These are phyloP conservation scores for Silurus lanzhouensis DNA, from an alignment of 2,797 vertebrate genomes.

Conservation along the genomic window DNA sequence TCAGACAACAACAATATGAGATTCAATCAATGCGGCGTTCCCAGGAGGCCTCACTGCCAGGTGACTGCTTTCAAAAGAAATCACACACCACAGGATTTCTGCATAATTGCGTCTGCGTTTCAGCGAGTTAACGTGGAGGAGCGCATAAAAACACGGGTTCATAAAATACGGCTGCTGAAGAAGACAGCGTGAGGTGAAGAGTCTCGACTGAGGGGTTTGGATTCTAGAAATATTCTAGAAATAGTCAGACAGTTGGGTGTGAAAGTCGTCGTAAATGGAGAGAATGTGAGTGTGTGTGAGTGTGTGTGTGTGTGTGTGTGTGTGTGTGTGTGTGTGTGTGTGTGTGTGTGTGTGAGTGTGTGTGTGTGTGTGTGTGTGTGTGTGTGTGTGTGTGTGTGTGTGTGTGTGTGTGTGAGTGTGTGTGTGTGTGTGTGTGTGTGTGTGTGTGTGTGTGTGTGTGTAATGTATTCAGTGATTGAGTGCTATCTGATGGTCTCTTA, in stretches of 20 bases:
- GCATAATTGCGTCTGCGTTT: constrained; percentile 70
- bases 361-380: constrained; percentile 32
- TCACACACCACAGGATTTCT: constrained; percentile 71
- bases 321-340: constrained; percentile 3
- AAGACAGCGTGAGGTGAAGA: not conserved
- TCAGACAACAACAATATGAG: constrained; percentile 80
- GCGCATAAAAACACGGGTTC: constrained; percentile 44
- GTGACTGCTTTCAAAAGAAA: constrained; percentile 69
- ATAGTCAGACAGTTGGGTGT: no score
- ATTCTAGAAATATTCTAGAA: not conserved
- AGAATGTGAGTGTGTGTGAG: not conserved
- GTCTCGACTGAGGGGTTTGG: not conserved
- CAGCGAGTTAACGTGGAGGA: constrained; percentile 55
- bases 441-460: constrained; percentile 31
- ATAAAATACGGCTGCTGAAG: constrained; percentile 50
- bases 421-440: constrained; percentile 26
- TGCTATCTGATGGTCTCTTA: constrained; percentile 76
- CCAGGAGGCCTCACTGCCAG: constrained; percentile 56
- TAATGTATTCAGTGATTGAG: constrained; percentile 52
- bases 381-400: not conserved
- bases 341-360: constrained; percentile 32
- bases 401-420: not conserved
- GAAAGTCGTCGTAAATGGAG: not conserved
- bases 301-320: not conserved
- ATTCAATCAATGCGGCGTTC: constrained; percentile 79